A percentile compares a stretch with the other conserved stretches of the same genome.
These are phyloP conservation scores for Oenanthe oenanthe DNA, from an alignment of 2,113 vertebrate genomes.

Conservation along the genomic window DNA sequence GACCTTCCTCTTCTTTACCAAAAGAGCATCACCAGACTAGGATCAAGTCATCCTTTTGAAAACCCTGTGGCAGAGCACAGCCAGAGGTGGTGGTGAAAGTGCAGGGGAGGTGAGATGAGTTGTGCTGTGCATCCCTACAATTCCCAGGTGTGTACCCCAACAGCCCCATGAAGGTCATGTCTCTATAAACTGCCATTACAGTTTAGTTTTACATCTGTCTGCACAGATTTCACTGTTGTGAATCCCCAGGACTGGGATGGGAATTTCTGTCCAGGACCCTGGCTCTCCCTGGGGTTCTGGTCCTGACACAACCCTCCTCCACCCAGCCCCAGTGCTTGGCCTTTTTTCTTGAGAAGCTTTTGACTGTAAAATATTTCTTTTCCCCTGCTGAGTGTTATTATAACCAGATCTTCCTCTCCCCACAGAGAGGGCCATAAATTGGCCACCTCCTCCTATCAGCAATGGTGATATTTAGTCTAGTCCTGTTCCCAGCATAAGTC, in stretches of 20 bases:
- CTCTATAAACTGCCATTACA: neutral
- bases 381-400: neutral
- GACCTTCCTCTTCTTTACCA: neutral
- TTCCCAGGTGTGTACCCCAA: neutral
- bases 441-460: neutral
- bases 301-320: neutral
- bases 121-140: neutral
- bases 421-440: neutral
- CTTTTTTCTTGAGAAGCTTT: neutral
- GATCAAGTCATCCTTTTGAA: neutral
- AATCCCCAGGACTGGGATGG: neutral
- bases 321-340: neutral
- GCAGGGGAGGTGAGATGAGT: fast-evolving
- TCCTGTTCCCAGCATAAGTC: neutral
- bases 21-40: neutral
- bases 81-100: neutral
- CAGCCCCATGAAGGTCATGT: neutral
- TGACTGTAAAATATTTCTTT: neutral
- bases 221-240: neutral
- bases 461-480: conserved; percentile 49
- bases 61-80: neutral
- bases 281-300: neutral
- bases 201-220: neutral
- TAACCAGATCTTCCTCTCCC: conserved; percentile 34
- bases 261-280: neutral